These are phyloP conservation scores for Cladopsammia gracilis DNA, from an alignment of 64 coral and sea anemone genomes.

Conservation along the genomic window DNA sequence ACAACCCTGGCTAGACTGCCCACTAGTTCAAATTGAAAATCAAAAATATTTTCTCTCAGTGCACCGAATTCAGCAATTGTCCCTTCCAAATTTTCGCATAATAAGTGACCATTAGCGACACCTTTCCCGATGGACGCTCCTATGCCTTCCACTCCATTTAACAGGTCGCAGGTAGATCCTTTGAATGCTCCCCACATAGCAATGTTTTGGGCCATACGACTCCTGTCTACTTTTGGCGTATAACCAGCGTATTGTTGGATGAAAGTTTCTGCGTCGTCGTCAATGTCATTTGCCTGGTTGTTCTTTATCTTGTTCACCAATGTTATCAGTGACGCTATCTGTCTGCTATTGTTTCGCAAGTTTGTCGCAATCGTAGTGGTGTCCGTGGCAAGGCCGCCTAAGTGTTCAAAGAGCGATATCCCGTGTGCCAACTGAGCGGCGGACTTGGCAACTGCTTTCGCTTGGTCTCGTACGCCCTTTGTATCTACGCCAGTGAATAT, in stretches of 20 bases:
- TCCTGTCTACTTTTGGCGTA: constrained; percentile 47
- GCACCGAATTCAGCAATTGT: constrained; percentile 64
- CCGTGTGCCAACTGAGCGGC: not conserved
- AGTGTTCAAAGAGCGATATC: not conserved
- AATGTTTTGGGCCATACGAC: constrained; percentile 37
- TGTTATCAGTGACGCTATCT: not conserved
- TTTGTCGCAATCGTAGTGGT: not conserved
- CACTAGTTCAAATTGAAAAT: constrained; percentile 76
- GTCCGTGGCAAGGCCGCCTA: not conserved
- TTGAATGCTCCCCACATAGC: constrained; percentile 63
- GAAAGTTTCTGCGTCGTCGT: constrained; percentile 33
- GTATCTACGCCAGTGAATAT: constrained; percentile 47
- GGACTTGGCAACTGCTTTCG: not conserved
- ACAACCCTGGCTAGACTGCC: constrained; percentile 54
- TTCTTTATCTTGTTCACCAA: constrained; percentile 47
- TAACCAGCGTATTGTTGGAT: constrained; percentile 59
- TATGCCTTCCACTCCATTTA: constrained; percentile 20
- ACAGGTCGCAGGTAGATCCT: constrained; percentile 37
- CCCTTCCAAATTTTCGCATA: constrained; percentile 73
- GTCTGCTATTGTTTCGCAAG: constrained; percentile 40
- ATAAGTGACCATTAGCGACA: constrained; percentile 7
- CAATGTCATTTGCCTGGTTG: not conserved
- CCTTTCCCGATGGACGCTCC: not conserved
- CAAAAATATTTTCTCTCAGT: constrained; percentile 77
- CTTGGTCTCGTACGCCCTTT: constrained; percentile 13